Evolutionary conservation across 1,140 invertebrate species (phyloP), one percentile per base, ranked within the genome.

Genomic region (Macrotrachela quadricornifera): DNA sequence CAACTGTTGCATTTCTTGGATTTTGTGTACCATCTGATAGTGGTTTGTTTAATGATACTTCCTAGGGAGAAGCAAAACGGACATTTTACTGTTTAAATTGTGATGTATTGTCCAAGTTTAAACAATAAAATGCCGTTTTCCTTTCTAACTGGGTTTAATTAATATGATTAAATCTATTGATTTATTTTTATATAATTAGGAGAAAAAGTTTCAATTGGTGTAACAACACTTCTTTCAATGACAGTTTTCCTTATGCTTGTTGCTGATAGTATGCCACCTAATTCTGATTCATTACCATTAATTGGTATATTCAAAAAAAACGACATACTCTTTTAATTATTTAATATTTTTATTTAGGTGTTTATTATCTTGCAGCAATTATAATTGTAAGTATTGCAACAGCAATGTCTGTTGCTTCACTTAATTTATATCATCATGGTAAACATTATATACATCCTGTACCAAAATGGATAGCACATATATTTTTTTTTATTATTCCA

Each of bases 221-320:
- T 88, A 55, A 85, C 82, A 46, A 83, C 85, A 1, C 73, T 90
- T 1, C 74, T 90, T 4, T 86, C 83, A 8, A 87, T 88, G 80
- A 87, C 85, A 0, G 85, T 90, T 10, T 88, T 88, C 65, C 72
- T 90, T 1, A 88, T 90, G 84, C 82, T 85, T 13, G 86, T 90
- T n/a, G 71, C 84, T 48, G 85, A 90, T 64, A 83, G 80, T 44
- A 73, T 88, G 60, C 85, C 85, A 14, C 84, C 85, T 0, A 87
- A 84, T 1, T 83, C 85, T 61, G 86, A 88, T 66, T 84, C 81
- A 1, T 62, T 75, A 44, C 85, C 85, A 6, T 71, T 90, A 17
- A 85, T 90, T 59, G 85, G 84, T 86, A 13, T 42, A 10, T 42
- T 42, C 2, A 42, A 14, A 42, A 42, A n/a, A n/a, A n/a, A n/a